Base-by-base conservation (phyloP, 53 echinoderm and acorn worm genomes). In the Pentamera pediparva region DNA sequence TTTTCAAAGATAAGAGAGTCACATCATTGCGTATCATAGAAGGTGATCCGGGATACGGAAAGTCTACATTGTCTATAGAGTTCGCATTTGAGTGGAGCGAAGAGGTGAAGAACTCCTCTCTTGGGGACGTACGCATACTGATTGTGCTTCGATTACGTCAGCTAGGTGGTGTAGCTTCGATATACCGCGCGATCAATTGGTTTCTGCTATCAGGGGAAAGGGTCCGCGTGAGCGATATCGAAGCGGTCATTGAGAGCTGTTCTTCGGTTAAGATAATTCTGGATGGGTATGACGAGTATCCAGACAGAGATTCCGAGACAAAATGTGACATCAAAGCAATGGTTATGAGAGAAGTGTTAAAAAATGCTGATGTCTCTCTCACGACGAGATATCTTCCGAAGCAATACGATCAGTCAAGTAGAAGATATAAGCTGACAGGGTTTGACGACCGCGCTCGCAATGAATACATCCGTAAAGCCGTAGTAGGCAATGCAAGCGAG, bases 221-320 rank as follows among this genome's bases (percentile, higher is more conserved):
- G 10, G 10, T 55, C 28, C 32, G 29, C 1, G 57, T 30, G 17
- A 57, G 13, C 28, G 57, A 57, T 57, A 57, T 57, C 13, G 28
- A 57, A 29, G 25, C 28, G 28, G 17, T 57, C 15, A 15, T 57
- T 10, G 8, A 25, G 24, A 57, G 0, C 4, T 25, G 29, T 6
- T 57, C 57, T 32, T 57, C 57, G 13, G 57, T 57, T 12, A 6
- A 57, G 25, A 57, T 57, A 57, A 15, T 57, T 57, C 28, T 57
- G 3, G 57, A 57, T 57, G 57, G 57, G 29, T 57, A 57, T 32
- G 57, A 57, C 29, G 57, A 57, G 27, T 57, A 57, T 5, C 57
- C 57, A 13, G 57, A 57, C 32, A 29, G 32, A 57, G 57, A 57
- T 6, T 30, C 3, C 13, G 13, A n/a, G 12, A 26, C 57, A 26